These are phyloP conservation scores for Eupristina koningsbergeri DNA, from an alignment of 1,140 invertebrate species.

Conservation along the genomic window DNA sequence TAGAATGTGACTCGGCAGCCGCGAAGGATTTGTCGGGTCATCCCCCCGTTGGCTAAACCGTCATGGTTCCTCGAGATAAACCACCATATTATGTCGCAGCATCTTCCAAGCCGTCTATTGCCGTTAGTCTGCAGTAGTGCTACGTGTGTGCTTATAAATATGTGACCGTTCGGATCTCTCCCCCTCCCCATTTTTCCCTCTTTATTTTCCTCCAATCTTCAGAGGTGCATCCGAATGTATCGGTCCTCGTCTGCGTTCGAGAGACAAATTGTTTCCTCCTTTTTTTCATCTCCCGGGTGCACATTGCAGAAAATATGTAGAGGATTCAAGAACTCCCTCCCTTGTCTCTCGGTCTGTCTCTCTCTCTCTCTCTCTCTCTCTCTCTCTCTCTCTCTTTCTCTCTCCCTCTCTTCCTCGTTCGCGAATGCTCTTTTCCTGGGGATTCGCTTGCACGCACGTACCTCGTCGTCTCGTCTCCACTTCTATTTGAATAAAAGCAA, in stretches of 20 bases:
- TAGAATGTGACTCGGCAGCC: constrained; percentile 50
- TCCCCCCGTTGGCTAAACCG: constrained; percentile 57
- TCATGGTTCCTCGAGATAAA: constrained; percentile 62
- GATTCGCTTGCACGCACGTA: neutral
- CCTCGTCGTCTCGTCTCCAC: constrained; percentile 55
- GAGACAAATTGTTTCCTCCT: constrained; percentile 48
- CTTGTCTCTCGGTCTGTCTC: neutral
- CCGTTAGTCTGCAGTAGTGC: neutral
- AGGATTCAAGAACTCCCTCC: neutral
- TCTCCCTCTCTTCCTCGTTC: neutral
- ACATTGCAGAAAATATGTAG: constrained; percentile 19
- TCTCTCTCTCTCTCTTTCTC: neutral
- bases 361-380: neutral
- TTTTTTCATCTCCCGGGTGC: neutral
- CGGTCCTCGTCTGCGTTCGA: constrained; percentile 2
- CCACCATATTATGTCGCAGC: constrained; percentile 62
- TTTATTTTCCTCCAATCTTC: neutral
- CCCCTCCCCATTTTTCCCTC: neutral
- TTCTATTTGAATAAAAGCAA: constrained; percentile 73
- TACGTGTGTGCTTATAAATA: neutral
- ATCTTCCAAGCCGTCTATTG: neutral
- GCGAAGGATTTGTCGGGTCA: constrained; percentile 56
- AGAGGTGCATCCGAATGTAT: neutral
- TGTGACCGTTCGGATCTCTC: too few relatives aligned
- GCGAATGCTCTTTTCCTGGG: neutral